Base-by-base conservation (phyloP, 2,113 vertebrate species). In the Ploceus nigricollis region DNA sequence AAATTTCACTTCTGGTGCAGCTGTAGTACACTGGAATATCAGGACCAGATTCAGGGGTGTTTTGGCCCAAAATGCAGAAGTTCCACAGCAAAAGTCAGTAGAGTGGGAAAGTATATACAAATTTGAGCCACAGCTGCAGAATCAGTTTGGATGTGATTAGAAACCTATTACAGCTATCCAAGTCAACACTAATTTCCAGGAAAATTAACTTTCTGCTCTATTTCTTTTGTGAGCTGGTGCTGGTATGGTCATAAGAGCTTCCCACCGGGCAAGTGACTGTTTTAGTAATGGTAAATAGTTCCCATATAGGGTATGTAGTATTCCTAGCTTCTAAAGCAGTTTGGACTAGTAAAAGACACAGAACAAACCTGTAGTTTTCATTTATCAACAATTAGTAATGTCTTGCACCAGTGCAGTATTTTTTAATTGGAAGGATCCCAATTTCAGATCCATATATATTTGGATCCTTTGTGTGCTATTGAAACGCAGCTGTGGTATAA, bases 111-210 rank as follows among this genome's bases (percentile, higher is more conserved):
- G 45, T 40, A 45, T 30, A 37, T 37, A 75, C 31, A 24, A 1
- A 5, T 78, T 70, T 83, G 48, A 96, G 44, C 48, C 90, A 75
- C 88, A 94, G 79, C 80, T 95, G 82, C 57, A 92, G 39, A 87
- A 63, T 78, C 44, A 31, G 48, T 87, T 90, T 92, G 76, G 48
- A 87, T 3, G 1, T 60, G 76, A 92, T 94, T 93, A 94, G 64
- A 90, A 90, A 86, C 68, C 78, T 93, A 64, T 39, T 89, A 56
- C 48, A 89, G 77, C 70, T 89, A 71, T 84, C 47, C 79, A 90
- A 90, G 76, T 68, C 90, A 81, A 75, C 33, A 83, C 20, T 87
- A 71, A 94, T 96, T 93, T 92, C 92, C 71, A 94, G 90, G 76
- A 90, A 92, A 87, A 89, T 86, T 92, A 83, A 64, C 92, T 80